Conservation (phyloP, 2,888 invertebrate genomes). For the Nycteola revayana region DNA sequence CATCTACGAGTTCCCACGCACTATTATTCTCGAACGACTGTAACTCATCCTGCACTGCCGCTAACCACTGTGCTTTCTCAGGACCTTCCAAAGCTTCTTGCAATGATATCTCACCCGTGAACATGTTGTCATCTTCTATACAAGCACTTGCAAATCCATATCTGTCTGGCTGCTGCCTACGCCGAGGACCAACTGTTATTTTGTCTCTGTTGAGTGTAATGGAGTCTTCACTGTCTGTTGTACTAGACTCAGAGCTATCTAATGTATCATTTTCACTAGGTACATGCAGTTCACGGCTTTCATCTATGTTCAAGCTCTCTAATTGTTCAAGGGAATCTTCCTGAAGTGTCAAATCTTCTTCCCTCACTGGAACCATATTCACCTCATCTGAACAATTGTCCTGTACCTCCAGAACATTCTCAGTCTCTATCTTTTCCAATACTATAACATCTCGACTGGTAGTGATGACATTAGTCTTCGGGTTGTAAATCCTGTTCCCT, state of each 20-base stretch:
- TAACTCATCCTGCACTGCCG: conserved; percentile 5
- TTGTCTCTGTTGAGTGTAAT: background rate
- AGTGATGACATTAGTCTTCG: conserved; percentile 16
- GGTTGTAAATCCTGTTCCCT: conserved; percentile 24
- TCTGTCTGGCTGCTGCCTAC: conserved; percentile 6
- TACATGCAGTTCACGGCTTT: background rate
- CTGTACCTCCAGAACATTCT: conserved; percentile 17
- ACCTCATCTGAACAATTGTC: conserved; percentile 9
- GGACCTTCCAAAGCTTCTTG: conserved; percentile 14
- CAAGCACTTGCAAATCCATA: conserved; percentile 9
- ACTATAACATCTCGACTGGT: conserved; percentile 24
- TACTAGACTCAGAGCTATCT: conserved; percentile 4
- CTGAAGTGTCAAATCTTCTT: conserved; percentile 15
- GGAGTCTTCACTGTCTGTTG: background rate
- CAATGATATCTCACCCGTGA: conserved; percentile 2
- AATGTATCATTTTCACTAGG: conserved; percentile 4
- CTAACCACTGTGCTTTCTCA: conserved; percentile 9
- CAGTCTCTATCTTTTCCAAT: conserved; percentile 6
- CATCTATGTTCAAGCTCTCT: conserved; percentile 2
- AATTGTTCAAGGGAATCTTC: conserved; percentile 4
- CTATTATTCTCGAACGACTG: conserved; percentile 7
- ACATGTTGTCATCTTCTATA: conserved; percentile 2
- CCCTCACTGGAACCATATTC: conserved; percentile 29
- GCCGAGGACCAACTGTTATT: background rate
- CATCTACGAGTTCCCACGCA: conserved; percentile 7